Percentiles rank a stretch among this genome's conserved stretches.
phyloP scores from a whole-genome alignment of 1,140 invertebrate genomes.

The Potamilus streckersoni region DNA sequence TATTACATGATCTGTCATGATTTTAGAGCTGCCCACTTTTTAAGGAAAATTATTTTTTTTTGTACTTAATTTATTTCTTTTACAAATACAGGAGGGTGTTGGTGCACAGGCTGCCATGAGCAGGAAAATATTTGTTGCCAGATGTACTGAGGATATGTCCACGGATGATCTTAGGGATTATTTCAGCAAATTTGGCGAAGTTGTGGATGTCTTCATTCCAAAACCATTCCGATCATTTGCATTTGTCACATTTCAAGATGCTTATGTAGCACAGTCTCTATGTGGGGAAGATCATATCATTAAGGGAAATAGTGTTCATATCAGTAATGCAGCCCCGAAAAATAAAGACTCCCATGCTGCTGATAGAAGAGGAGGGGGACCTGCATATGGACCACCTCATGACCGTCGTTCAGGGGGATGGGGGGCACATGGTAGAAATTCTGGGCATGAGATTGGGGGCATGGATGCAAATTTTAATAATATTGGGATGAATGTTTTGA shows the following conservation, averaged over 20 bases:
- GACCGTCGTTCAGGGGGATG: not conserved
- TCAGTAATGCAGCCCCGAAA: conserved; percentile 93
- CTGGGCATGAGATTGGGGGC: conserved; percentile 8
- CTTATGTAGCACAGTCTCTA: conserved; percentile 83
- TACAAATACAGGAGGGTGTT: not conserved
- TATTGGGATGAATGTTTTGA: conserved; percentile 31
- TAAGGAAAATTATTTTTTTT: too few species aligned
- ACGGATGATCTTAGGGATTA: conserved; percentile 61
- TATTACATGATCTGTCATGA: too few species aligned
- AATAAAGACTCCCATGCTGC: conserved; percentile 22
- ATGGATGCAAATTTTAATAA: conserved; percentile 24
- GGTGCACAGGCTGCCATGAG: conserved; percentile 26
- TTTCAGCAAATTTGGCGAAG: conserved; percentile 63
- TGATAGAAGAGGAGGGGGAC: conserved; percentile 3
- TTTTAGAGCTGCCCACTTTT: too few species aligned
- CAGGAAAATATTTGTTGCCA: conserved; percentile 65
- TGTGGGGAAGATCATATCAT: conserved; percentile 98
- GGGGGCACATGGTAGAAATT: not conserved
- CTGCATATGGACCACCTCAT: too few species aligned
- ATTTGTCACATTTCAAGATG: conserved; percentile 67
- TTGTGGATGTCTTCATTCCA: conserved; percentile 68
- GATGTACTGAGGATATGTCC: conserved; percentile 62
- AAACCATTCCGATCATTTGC: conserved; percentile 68
- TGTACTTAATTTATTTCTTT: too few species aligned
- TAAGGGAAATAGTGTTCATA: conserved; percentile 92